A percentile compares a stretch with the other conserved stretches of the same genome.
These are phyloP conservation scores for Keiferia lycopersicella DNA, from an alignment of 2,888 invertebrate genomes.

Conservation along the genomic window DNA sequence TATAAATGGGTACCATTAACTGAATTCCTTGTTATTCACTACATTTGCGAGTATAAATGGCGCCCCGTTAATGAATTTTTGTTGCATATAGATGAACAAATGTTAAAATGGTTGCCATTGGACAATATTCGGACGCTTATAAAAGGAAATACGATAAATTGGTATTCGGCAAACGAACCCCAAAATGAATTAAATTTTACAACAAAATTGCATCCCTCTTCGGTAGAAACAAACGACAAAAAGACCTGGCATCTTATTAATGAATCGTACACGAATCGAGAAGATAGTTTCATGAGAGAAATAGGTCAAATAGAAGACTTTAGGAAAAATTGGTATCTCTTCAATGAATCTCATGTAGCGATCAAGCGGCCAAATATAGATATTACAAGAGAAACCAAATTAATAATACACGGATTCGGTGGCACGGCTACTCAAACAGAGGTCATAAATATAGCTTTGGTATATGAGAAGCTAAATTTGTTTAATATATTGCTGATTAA, in stretches of 20 bases:
- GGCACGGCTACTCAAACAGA: background rate
- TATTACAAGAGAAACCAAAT: background rate
- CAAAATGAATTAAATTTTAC: background rate
- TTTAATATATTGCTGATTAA: background rate
- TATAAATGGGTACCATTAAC: background rate
- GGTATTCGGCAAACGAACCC: background rate
- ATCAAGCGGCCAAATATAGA: slow-evolving; percentile 13
- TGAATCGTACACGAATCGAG: background rate
- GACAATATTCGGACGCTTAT: background rate
- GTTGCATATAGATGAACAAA: background rate
- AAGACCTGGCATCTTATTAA: background rate
- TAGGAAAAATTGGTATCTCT: background rate
- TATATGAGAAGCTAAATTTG: background rate
- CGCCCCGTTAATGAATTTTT: background rate
- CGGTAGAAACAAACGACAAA: background rate
- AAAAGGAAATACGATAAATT: background rate
- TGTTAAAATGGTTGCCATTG: background rate
- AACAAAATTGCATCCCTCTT: background rate
- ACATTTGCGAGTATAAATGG: too few species aligned
- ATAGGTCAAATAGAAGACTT: slow-evolving; percentile 12
- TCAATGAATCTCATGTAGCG: background rate
- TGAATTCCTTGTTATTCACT: background rate
- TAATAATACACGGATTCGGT: slow-evolving; percentile 5
- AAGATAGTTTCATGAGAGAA: background rate
- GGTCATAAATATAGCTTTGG: background rate